Conservation (phyloP, 2,888 invertebrate genomes). For the Acleris emargana region DNA sequence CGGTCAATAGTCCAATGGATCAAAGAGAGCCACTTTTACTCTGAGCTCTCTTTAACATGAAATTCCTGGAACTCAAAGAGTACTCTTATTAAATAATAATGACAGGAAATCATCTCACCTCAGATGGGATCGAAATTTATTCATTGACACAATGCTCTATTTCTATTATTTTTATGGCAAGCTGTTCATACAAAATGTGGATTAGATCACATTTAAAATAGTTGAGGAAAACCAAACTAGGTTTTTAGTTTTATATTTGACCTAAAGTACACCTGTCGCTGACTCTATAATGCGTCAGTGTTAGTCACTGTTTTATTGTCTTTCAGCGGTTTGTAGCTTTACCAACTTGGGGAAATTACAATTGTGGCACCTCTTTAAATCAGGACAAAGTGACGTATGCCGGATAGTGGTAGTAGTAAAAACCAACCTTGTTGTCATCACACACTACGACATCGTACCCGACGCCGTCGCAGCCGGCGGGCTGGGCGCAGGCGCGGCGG, state of each 20-base stretch:
- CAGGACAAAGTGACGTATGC: no score
- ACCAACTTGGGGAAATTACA: not conserved
- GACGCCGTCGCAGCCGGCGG: slow-evolving; percentile 85
- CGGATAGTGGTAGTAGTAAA: not conserved
- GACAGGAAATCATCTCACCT: no score
- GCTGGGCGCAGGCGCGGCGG: slow-evolving; percentile 82
- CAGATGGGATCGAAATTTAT: no score
- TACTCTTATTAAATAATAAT: no score
- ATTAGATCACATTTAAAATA: no score
- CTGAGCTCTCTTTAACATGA: no score
- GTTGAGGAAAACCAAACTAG: not conserved
- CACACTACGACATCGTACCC: slow-evolving; percentile 87
- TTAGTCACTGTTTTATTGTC: slow-evolving; percentile 3
- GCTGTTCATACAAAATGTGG: no score
- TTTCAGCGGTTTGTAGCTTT: not conserved
- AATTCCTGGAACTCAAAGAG: no score
- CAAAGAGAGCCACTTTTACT: no score
- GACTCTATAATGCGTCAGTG: slow-evolving; percentile 1
- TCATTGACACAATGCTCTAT: no score
- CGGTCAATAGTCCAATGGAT: no score
- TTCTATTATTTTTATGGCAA: no score
- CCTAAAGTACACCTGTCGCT: not conserved
- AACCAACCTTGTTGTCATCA: slow-evolving; percentile 84
- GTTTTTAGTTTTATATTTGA: not conserved
- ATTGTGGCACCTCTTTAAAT: not conserved